Evolutionary conservation across 2,888 invertebrate species (phyloP).

Genomic region (Clusia tigrina): DNA sequence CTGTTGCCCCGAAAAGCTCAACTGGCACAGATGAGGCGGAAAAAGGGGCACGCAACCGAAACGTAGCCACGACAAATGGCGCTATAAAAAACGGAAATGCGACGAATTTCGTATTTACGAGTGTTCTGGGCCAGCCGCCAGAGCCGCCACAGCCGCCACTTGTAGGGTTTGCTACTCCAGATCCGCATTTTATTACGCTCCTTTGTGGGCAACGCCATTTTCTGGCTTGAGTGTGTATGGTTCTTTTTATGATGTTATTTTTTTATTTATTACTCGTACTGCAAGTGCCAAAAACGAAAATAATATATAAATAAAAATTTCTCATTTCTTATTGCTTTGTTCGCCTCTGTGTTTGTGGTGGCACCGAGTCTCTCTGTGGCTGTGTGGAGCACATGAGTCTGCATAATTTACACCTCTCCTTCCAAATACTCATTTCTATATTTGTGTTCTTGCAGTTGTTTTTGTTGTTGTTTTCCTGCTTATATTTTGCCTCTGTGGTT

Average conservation of each 20-base stretch:
- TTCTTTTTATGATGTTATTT: too few species aligned
- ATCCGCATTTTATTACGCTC: background rate
- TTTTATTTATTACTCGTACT: too few species aligned
- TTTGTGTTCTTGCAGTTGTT: too few species aligned
- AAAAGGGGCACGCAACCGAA: constrained; percentile 4
- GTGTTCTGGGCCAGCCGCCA: too few species aligned
- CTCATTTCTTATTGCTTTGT: too few species aligned
- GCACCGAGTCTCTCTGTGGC: background rate
- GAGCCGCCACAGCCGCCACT: constrained; percentile 2
- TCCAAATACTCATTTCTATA: too few species aligned
- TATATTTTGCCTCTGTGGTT: background rate
- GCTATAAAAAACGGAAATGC: constrained; percentile 15
- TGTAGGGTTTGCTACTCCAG: constrained; percentile 14
- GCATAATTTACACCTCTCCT: constrained; percentile 30
- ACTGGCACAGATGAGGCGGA: too few species aligned
- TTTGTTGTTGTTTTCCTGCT: background rate
- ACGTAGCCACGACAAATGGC: constrained; percentile 16
- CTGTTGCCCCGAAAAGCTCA: too few species aligned
- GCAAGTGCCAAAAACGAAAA: too few species aligned
- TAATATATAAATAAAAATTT: too few species aligned
- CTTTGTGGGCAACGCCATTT: background rate
- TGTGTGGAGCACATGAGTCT: constrained; percentile 21
- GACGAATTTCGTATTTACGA: constrained; percentile 19
- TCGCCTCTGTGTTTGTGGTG: constrained; percentile 3
- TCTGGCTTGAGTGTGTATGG: background rate